phyloP scores from a whole-genome alignment of 2,797 vertebrate genomes.

The Chelon auratus region DNA sequence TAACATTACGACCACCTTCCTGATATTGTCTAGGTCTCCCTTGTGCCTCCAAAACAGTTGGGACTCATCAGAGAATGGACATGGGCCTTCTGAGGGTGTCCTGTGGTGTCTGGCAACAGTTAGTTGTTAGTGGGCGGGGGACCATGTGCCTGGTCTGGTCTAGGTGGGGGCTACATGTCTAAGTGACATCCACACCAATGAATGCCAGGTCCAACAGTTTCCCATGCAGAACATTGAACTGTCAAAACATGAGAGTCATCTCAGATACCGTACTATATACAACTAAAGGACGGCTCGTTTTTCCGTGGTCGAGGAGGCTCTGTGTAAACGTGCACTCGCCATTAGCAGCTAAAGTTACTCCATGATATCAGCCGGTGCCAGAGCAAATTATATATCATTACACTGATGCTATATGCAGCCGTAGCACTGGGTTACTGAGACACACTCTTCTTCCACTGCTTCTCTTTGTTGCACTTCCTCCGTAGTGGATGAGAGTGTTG shows the following conservation, averaged over 20 bases:
- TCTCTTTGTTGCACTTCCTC: neutral
- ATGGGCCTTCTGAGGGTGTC: too few relatives aligned
- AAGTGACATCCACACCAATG: too few relatives aligned
- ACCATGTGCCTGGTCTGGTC: too few relatives aligned
- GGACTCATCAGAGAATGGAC: too few relatives aligned
- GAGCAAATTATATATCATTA: constrained; percentile 26
- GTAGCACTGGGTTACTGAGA: constrained; percentile 33
- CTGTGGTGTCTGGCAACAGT: too few relatives aligned
- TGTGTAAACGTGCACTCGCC: neutral
- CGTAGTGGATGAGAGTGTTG: neutral
- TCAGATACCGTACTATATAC: neutral
- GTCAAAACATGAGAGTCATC: neutral
- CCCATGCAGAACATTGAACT: too few relatives aligned
- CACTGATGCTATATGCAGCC: constrained; percentile 2
- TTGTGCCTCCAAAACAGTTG: too few relatives aligned
- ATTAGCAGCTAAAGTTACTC: constrained; percentile 32
- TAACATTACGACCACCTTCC: too few relatives aligned
- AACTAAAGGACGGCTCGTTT: neutral
- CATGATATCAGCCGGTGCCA: constrained; percentile 20
- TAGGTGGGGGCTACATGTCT: too few relatives aligned
- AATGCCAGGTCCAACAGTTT: too few relatives aligned
- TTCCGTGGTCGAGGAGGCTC: neutral
- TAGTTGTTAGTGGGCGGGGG: too few relatives aligned
- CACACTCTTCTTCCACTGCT: neutral
- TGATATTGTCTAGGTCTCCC: too few relatives aligned